Base-by-base conservation (phyloP, 2,888 invertebrate species). In the Nomada ruficornis region DNA sequence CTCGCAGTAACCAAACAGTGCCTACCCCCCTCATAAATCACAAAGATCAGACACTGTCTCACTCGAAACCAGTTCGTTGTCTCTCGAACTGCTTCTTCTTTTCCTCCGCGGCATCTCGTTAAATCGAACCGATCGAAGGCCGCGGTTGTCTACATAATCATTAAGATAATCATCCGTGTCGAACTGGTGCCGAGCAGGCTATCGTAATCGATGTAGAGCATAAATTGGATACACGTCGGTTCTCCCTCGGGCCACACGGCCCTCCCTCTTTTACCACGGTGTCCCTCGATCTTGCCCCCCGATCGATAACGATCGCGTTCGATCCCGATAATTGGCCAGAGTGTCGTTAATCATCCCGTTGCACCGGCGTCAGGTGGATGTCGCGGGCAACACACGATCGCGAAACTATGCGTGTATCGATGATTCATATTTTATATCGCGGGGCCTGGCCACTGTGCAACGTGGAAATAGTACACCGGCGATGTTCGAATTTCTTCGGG, bases 101-200 rank as follows among this genome's bases (percentile, higher is more conserved):
- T 59, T 64, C 23, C 29, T 23, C 52, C 26, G 36, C 36, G 15
- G 44, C 15, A 42, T 76, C 73, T 85, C 81, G 77, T 86, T 86
- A 76, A 86, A 74, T 73, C 77, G 62, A 65, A 54, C 64, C 68
- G 63, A 59, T 72, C 70, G 68, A 54, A 65, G 59, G 59, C 62
- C 72, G 70, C 75, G 77, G 77, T 84, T 85, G 84, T 87, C 83
- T 85, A 84, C 78, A 83, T 86, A 87, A 86, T 88, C 86, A 85
- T 88, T 86, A 87, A 84, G 84, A 86, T 88, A 87, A 88, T 88
- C 78, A 82, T 87, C 86, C 83, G 68, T 86, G 84, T 85, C 76
- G 83, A 71, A n/a, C 67, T 83, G 67, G 71, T 62, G 57, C 64
- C 71, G 67, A 63, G 59, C 64, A 69, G 70, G 78, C 83, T 44